A percentile compares a stretch with the other conserved stretches of the same genome.
phyloP scores from a whole-genome alignment of 2,888 invertebrate species.

The Halictus ligatus region DNA sequence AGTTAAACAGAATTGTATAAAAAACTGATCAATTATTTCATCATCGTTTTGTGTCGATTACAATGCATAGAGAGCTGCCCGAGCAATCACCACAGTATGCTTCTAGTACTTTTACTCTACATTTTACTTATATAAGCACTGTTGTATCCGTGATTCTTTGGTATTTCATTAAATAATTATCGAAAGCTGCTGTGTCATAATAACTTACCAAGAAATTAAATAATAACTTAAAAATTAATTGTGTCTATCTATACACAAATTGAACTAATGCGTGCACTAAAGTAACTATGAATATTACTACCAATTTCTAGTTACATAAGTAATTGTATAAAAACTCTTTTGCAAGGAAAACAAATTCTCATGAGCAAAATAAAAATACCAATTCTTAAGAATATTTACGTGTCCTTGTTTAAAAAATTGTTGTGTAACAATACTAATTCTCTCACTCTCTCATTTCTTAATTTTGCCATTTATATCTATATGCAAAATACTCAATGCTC shows the following conservation, averaged over 20 bases:
- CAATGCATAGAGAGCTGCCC: background rate
- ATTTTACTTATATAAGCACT: constrained; percentile 19
- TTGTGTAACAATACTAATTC: background rate
- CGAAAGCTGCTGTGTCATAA: background rate
- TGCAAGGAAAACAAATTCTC: background rate
- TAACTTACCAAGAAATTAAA: constrained; percentile 1
- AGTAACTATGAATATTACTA: background rate
- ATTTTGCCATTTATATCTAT: background rate
- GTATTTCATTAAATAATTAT: constrained; percentile 18
- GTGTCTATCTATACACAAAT: background rate
- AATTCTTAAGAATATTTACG: background rate
- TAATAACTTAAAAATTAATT: background rate
- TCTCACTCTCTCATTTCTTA: background rate
- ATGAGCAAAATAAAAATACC: background rate
- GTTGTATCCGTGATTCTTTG: background rate
- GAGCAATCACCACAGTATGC: background rate
- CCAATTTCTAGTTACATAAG: background rate
- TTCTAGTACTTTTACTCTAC: constrained; percentile 33
- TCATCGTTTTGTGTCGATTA: constrained; percentile 11
- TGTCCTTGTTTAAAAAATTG: background rate
- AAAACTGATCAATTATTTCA: background rate
- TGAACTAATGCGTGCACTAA: background rate
- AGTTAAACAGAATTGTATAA: background rate
- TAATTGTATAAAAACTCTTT: background rate
- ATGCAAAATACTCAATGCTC: background rate